Evolutionary conservation across 2,888 invertebrate species (phyloP).

Genomic region (Tipula helvola): DNA sequence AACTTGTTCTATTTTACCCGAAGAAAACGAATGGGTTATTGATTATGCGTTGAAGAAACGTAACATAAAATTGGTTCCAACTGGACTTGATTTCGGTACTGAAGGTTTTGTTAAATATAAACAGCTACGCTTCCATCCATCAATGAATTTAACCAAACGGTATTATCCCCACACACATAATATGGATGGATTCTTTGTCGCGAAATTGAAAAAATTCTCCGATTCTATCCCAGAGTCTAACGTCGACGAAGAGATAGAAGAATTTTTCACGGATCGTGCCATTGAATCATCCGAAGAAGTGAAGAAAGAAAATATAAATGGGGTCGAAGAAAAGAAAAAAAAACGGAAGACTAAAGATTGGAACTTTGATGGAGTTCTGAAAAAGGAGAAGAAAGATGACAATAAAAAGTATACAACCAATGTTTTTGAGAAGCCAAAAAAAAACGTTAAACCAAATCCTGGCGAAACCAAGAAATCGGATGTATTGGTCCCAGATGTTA

Average conservation of each 20-base stretch:
- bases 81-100: conserved; percentile 89
- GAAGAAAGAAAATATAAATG: background rate
- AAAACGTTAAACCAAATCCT: background rate
- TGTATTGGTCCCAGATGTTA: background rate
- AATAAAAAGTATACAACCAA: background rate
- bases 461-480: background rate
- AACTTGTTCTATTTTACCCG: conserved; percentile 93
- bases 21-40: conserved; percentile 97
- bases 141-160: conserved; percentile 72
- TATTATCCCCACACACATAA: conserved; percentile 98
- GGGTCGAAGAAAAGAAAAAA: background rate
- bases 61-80: conserved; percentile 84
- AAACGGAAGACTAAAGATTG: background rate
- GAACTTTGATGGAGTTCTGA: background rate
- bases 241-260: conserved; percentile 28
- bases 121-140: conserved; percentile 78
- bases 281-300: conserved; percentile 20
- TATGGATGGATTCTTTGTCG: conserved; percentile 99
- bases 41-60: conserved; percentile 90
- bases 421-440: background rate
- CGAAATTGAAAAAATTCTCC: conserved; percentile 93
- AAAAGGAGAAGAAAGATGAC: background rate
- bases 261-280: conserved; percentile 29
- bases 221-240: conserved; percentile 50
- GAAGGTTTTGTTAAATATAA: conserved; percentile 88